A percentile compares a stretch with the other conserved stretches of the same genome.
Evolutionary conservation across 2,888 invertebrate genomes (phyloP).

Genomic region (Cephus spinipes): DNA sequence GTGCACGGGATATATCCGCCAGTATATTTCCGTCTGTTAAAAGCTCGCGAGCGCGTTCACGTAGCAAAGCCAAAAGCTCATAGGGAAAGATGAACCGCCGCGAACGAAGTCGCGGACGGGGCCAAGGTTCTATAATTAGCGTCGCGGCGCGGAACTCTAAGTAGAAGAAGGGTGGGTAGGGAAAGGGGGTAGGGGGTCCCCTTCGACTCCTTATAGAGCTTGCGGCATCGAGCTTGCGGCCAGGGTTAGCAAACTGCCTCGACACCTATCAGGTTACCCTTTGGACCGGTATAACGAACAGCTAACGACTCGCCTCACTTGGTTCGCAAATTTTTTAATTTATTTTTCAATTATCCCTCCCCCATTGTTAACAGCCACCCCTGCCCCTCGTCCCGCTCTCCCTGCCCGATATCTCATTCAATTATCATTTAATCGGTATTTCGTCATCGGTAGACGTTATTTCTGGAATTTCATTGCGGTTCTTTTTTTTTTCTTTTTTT

Average conservation of each 20-base stretch:
- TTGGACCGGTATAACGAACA: slow-evolving; percentile 1
- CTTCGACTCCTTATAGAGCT: slow-evolving; percentile 62
- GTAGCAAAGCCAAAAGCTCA: slow-evolving; percentile 3
- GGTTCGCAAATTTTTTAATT: slow-evolving; percentile 28
- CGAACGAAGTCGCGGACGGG: not conserved
- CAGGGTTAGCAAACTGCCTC: slow-evolving; percentile 56
- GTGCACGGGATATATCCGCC: not conserved
- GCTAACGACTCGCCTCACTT: slow-evolving; percentile 13
- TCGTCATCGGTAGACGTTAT: not conserved
- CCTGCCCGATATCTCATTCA: not conserved
- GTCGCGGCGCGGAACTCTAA: slow-evolving; percentile 33
- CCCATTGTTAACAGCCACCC: slow-evolving; percentile 5
- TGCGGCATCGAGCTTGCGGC: slow-evolving; percentile 54
- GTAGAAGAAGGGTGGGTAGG: slow-evolving; percentile 47
- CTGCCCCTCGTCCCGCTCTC: not conserved
- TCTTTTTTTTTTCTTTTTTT: slow-evolving; percentile 29
- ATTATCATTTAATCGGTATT: not conserved
- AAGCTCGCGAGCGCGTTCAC: not conserved
- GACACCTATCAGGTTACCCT: slow-evolving; percentile 38
- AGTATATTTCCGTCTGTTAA: not conserved
- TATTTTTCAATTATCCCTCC: slow-evolving; percentile 11
- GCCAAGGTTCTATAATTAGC: slow-evolving; percentile 60
- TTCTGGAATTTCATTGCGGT: not conserved
- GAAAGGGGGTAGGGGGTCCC: slow-evolving; percentile 26
- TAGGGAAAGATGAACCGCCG: slow-evolving; percentile 5